phyloP scores from a whole-genome alignment of 1,140 invertebrate genomes.

The Rhyzopertha dominica region DNA sequence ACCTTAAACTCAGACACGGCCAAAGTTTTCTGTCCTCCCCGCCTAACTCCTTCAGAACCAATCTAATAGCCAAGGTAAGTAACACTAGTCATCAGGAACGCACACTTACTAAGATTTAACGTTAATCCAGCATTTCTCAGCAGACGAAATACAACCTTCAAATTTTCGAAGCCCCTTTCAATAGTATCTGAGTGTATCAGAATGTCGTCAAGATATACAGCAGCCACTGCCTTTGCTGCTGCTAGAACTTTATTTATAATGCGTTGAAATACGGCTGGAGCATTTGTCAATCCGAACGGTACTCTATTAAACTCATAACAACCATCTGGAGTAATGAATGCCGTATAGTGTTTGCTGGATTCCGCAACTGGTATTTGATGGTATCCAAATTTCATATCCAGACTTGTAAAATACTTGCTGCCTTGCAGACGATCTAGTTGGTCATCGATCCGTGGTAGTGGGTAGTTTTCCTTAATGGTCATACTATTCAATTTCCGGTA shows the following conservation, averaged over 20 bases:
- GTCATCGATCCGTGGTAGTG: constrained; percentile 39
- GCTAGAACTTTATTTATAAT: constrained; percentile 41
- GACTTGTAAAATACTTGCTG: constrained; percentile 29
- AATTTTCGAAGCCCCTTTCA: constrained; percentile 20
- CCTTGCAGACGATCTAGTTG: constrained; percentile 28
- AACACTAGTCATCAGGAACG: constrained; percentile 25
- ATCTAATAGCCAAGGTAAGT: constrained; percentile 32
- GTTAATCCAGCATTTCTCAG: constrained; percentile 24
- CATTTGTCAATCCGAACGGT: constrained; percentile 48
- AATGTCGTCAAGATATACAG: constrained; percentile 25
- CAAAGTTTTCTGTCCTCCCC: constrained; percentile 28
- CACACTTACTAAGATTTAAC: constrained; percentile 32
- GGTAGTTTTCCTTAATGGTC: constrained; percentile 28
- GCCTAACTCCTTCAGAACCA: constrained; percentile 23
- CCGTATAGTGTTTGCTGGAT: constrained; percentile 30
- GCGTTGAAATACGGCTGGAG: constrained; percentile 44
- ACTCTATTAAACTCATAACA: constrained; percentile 45
- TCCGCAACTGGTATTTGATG: constrained; percentile 34
- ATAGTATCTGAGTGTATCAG: constrained; percentile 22
- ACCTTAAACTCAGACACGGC: constrained; percentile 32
- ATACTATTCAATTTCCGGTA: constrained; percentile 33
- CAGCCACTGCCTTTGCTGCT: constrained; percentile 17
- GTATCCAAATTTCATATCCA: constrained; percentile 30
- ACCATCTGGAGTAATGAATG: constrained; percentile 32
- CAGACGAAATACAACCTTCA: constrained; percentile 19